Evolutionary conservation across 1,140 invertebrate species (phyloP).

Genomic region (Heliothis virescens): DNA sequence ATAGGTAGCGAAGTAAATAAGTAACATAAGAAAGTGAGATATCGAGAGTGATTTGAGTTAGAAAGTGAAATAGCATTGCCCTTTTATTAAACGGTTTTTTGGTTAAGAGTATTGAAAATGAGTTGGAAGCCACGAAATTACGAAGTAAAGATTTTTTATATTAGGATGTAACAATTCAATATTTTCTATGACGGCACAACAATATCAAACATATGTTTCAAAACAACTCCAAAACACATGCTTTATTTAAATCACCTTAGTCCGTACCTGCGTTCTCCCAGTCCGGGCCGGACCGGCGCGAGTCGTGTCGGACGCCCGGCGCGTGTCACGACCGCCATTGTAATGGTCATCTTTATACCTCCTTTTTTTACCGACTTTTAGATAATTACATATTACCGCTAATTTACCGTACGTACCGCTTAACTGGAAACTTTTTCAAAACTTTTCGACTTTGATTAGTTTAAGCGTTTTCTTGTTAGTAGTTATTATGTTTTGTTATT

Average conservation of each 20-base stretch:
- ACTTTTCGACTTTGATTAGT: slow-evolving; percentile 29
- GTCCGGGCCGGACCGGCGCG: slow-evolving; percentile 23
- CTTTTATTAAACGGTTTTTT: too few species aligned
- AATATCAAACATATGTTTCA: too few species aligned
- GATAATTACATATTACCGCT: slow-evolving; percentile 36
- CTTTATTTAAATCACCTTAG: not conserved
- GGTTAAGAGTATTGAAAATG: too few species aligned
- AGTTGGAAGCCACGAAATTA: too few species aligned
- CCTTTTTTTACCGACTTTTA: slow-evolving; percentile 28
- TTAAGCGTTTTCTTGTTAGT: slow-evolving; percentile 30
- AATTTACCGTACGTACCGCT: slow-evolving; percentile 26
- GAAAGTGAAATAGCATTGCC: too few species aligned
- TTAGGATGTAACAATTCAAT: too few species aligned
- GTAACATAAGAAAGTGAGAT: too few species aligned
- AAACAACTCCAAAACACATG: too few species aligned
- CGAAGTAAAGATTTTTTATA: too few species aligned
- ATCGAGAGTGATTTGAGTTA: too few species aligned
- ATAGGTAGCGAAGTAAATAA: too few species aligned
- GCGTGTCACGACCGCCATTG: slow-evolving; percentile 43
- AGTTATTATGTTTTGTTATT: slow-evolving; percentile 7
- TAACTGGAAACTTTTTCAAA: slow-evolving; percentile 21
- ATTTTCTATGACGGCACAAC: too few species aligned
- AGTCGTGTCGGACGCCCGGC: slow-evolving; percentile 26
- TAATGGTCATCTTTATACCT: slow-evolving; percentile 49
- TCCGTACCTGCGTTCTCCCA: slow-evolving; percentile 30